phyloP scores from a whole-genome alignment of 2,797 vertebrate genomes.

The Chaunax sp. region DNA sequence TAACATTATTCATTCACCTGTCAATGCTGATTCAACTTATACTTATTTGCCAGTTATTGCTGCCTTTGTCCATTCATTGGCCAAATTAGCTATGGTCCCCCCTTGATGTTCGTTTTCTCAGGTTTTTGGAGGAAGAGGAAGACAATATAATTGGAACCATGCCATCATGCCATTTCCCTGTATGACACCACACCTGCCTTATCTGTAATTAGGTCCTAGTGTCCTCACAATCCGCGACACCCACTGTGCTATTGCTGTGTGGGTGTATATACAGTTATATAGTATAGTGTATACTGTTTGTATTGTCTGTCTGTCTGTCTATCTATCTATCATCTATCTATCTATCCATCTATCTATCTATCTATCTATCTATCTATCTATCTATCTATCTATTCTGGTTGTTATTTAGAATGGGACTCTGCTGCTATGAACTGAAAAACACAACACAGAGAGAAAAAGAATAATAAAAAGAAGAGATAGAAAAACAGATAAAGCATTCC shows the following conservation, averaged over 20 bases:
- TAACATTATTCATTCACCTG: too few relatives aligned
- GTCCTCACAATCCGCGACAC: conserved; percentile 56
- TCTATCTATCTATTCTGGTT: conserved; percentile 10
- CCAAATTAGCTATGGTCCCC: conserved; percentile 56
- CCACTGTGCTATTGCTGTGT: conserved; percentile 51
- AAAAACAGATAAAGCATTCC: conserved; percentile 16
- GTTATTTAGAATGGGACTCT: conserved; percentile 25
- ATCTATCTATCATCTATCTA: too few relatives aligned
- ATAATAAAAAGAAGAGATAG: not conserved
- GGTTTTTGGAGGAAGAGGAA: conserved; percentile 60
- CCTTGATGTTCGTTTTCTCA: conserved; percentile 48
- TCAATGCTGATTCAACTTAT: conserved; percentile 2
- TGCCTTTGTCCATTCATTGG: conserved; percentile 41
- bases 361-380: too few relatives aligned
- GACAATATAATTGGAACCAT: conserved; percentile 79
- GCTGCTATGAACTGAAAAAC: conserved; percentile 12
- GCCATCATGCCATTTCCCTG: conserved; percentile 79
- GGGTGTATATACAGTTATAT: conserved; percentile 15
- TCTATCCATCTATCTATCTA: too few relatives aligned
- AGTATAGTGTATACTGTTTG: conserved; percentile 10
- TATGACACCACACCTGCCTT: conserved; percentile 64
- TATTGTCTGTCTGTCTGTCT: too few relatives aligned
- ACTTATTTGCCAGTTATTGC: conserved; percentile 50
- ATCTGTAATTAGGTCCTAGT: conserved; percentile 81
- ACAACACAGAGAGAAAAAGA: not conserved